Evolutionary conservation across 2,797 vertebrate genomes (phyloP), one percentile per base, ranked within the genome.

Genomic region (Schizopygopsis pylzovi): DNA sequence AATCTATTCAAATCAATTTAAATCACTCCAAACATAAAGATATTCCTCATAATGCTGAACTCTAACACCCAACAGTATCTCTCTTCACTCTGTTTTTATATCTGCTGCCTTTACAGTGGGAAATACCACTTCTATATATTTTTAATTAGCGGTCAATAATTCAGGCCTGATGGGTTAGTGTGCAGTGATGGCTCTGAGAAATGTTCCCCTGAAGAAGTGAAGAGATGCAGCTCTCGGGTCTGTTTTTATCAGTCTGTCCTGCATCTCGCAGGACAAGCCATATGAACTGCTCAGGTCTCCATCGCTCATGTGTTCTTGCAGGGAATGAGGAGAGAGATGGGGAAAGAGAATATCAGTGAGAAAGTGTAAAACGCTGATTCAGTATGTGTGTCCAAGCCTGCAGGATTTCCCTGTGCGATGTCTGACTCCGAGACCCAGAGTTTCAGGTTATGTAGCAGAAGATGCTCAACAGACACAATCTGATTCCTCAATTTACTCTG

Each of bases 251-350:
- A 22, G 33, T 39, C 33, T 6, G 3, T 15, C 37, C 49, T 63
- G 25, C 12, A 1, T 61, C 56, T 63, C n/a, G 12, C 0, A 12
- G 12, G 61, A 63, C n/a, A 13, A 13, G 25, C 61, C 20, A 63
- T 63, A 79, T 47, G 12, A 78, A 28, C 8, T 43, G 13, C 41
- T 76, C 9, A 0, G 72, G 25, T 52, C 47, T 20, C 47, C 47
- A 52, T 76, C 25, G 8, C 72, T 79, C 56, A 45, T 33, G 78
- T 45, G 16, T 75, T 63, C n/a, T 61, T 4, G 0, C 11, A 25
- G 45, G 45, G 47, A 49, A 39, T 49, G n/a, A 28, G 43, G 43
- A 79, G 54, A 61, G 41, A 79, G 78, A 63, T 79, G 15, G n/a
- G 45, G 41, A 1, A 59, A 79, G n/a, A 43, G 77, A 79, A 61